phyloP scores from a whole-genome alignment of 1,140 invertebrate genomes.

The Prorops nasuta region DNA sequence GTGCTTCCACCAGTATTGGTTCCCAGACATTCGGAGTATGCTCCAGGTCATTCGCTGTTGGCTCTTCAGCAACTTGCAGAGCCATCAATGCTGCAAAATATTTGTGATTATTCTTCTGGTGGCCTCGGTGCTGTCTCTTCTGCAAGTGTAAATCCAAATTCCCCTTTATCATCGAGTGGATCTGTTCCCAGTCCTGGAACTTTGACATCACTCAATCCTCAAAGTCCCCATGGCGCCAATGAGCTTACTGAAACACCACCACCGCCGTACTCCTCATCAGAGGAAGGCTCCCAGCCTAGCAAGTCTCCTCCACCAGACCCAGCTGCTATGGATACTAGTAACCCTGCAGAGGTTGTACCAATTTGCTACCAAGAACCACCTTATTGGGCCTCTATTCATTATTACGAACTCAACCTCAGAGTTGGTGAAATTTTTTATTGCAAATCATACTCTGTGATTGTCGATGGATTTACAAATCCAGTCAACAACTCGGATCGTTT shows the following conservation, averaged over 20 bases:
- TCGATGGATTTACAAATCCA: conserved; percentile 93
- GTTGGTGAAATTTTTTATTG: conserved; percentile 91
- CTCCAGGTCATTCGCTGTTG: too few relatives aligned
- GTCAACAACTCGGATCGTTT: conserved; percentile 69
- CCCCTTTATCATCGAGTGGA: conserved; percentile 28
- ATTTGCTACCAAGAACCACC: too few relatives aligned
- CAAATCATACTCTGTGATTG: conserved; percentile 78
- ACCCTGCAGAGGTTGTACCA: too few relatives aligned
- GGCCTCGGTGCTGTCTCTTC: background rate
- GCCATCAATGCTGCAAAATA: conserved; percentile 14
- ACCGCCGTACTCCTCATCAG: conserved; percentile 81
- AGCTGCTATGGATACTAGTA: too few relatives aligned
- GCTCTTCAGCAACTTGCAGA: conserved; percentile 3
- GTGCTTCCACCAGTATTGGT: too few relatives aligned
- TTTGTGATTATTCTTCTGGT: background rate
- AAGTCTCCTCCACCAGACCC: too few relatives aligned
- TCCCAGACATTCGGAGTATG: too few relatives aligned
- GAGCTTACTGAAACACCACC: conserved; percentile 82
- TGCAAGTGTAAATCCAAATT: background rate
- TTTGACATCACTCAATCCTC: conserved; percentile 58
- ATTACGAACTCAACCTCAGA: conserved; percentile 88
- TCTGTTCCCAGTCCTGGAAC: conserved; percentile 33
- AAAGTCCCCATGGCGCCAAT: conserved; percentile 62
- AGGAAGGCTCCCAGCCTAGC: conserved; percentile 58
- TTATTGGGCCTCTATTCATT: conserved; percentile 89